Evolutionary conservation across 2,888 invertebrate genomes (phyloP).

Genomic region (Zygogramma bicolorata): DNA sequence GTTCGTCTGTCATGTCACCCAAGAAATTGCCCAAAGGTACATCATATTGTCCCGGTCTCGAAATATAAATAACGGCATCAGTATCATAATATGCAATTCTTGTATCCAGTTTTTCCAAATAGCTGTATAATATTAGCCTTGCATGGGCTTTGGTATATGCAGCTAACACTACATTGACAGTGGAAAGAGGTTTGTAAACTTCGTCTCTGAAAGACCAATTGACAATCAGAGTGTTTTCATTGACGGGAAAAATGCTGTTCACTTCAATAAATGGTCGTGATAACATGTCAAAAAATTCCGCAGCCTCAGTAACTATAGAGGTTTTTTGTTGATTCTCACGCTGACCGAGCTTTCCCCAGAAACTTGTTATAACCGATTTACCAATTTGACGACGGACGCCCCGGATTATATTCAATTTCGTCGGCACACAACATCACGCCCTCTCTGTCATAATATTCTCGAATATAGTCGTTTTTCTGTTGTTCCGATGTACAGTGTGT

Average conservation of each 20-base stretch:
- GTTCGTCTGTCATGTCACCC: constrained; percentile 61
- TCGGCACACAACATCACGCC: constrained; percentile 23
- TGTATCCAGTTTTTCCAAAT: constrained; percentile 54
- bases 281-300: constrained; percentile 9
- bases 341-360: constrained; percentile 41
- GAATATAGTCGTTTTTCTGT: constrained; percentile 32
- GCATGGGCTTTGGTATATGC: constrained; percentile 36
- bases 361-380: constrained; percentile 32
- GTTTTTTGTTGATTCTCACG: constrained; percentile 39
- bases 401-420: constrained; percentile 37
- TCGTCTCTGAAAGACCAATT: constrained; percentile 46
- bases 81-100: constrained; percentile 61
- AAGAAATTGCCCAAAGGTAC: constrained; percentile 56
- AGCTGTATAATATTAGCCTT: constrained; percentile 33
- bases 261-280: constrained; percentile 10
- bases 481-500: constrained; percentile 34
- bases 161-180: constrained; percentile 55
- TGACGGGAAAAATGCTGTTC: constrained; percentile 20
- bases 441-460: constrained; percentile 32
- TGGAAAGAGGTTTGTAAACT: constrained; percentile 26
- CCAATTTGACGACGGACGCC: constrained; percentile 30
- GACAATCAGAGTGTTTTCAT: constrained; percentile 41
- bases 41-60: constrained; percentile 44
- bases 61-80: constrained; percentile 56
- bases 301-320: background rate